Base-by-base conservation (phyloP, 1,140 invertebrate species). In the Brachionus koreanus region DNA sequence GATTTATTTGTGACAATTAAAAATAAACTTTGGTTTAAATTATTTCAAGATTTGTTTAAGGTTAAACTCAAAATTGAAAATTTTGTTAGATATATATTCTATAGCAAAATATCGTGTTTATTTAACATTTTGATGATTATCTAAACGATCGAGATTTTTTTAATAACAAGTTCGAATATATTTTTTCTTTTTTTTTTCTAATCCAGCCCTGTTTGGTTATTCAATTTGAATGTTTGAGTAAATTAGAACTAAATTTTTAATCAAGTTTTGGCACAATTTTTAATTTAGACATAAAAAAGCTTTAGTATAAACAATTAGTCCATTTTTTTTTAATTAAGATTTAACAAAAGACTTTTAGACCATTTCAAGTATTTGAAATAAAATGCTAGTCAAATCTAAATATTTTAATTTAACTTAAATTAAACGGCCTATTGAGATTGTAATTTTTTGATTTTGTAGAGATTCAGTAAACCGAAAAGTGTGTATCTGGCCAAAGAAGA, bases 61-160 rank as follows among this genome's bases (percentile, higher is more conserved):
- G 65, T 69, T 69, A 39, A 16, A 65, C 49, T 57, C 49, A 57
- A 57, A 57, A 57, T 57, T 25, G 25, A 65, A 33, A 65, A 65
- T 65, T 25, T 65, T 13, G n/a, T 13, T 33, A 65, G 33, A 35
- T 65, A 4, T 65, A 4, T 33, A 33, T 33, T 13, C 9, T 33
- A 35, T 16, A 5, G 7, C 13, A 16, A 69, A 37, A 37, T 69
- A 19, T 43, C 37, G 16, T 39, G 65, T 69, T 69, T 69, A 69
- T 37, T 69, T 69, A 69, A 23, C 65, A 69, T 69, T 69, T 69
- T 69, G 33, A 12, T 69, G 65, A 65, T 65, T 65, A 65, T 65
- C 63, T 65, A 65, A 65, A 25, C 63, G 63, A 5, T 33, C 33
- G 16, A 57, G 19, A 19, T 57, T 57, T 57, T 65, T 5, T 19